Conservation (phyloP, 2,113 vertebrate genomes). For the Scomber colias region DNA sequence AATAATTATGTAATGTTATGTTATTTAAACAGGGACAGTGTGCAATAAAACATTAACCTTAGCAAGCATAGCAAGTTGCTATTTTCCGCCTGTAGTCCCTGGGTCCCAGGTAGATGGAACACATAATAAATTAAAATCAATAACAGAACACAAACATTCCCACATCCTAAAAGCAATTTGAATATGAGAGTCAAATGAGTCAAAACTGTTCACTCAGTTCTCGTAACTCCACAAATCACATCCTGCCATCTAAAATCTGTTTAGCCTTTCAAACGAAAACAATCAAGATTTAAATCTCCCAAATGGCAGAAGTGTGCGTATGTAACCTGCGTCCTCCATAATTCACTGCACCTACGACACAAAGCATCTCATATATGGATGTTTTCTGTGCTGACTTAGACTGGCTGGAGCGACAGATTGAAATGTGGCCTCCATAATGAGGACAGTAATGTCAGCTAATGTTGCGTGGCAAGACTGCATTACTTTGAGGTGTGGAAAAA, state of each 20-base stretch:
- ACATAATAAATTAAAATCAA: too few species aligned
- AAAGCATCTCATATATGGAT: neutral
- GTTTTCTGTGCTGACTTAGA: neutral
- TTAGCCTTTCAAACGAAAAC: constrained; percentile 4
- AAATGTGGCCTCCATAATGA: constrained; percentile 45
- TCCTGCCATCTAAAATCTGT: constrained; percentile 7
- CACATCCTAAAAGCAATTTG: too few species aligned
- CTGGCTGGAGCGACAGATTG: neutral
- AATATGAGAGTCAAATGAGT: too few species aligned
- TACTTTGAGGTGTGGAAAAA: neutral
- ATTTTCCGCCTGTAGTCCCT: too few species aligned
- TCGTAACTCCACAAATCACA: constrained; percentile 19
- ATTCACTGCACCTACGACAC: constrained; percentile 29
- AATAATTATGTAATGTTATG: too few species aligned
- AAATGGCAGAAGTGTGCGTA: neutral
- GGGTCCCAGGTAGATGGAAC: too few species aligned
- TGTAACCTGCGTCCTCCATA: constrained; percentile 17
- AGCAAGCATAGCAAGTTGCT: too few species aligned
- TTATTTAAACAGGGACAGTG: too few species aligned
- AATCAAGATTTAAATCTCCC: constrained; percentile 20
- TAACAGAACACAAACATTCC: too few species aligned
- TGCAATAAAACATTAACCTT: too few species aligned
- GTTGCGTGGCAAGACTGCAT: constrained; percentile 20
- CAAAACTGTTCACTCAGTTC: constrained; percentile 14
- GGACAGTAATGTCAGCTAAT: constrained; percentile 34